phyloP scores from a whole-genome alignment of 2,888 invertebrate genomes.

The Bursaphelenchus okinawaensis region DNA sequence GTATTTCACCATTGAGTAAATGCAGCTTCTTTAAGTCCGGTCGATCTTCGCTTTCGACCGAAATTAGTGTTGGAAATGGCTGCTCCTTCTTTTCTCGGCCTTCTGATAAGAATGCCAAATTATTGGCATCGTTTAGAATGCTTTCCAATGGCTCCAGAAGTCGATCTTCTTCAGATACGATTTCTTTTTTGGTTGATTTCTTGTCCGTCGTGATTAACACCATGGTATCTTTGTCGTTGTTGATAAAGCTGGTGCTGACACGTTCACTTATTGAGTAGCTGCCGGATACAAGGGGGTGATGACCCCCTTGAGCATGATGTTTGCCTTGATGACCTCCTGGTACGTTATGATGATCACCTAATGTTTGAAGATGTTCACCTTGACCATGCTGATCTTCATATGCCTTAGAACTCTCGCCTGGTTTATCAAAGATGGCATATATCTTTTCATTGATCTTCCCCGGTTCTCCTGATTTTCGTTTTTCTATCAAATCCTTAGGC shows the following conservation, averaged over 20 bases:
- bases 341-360: too few species aligned
- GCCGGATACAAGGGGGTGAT: too few species aligned
- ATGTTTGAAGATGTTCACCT: too few species aligned
- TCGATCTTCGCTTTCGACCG: slow-evolving; percentile 52
- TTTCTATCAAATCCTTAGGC: slow-evolving; percentile 30
- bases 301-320: too few species aligned
- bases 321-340: too few species aligned
- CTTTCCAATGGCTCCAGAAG: slow-evolving; percentile 27
- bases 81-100: slow-evolving; percentile 10
- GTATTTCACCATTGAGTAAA: slow-evolving; percentile 37
- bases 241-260: background rate
- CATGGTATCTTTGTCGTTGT: background rate
- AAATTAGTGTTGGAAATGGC: slow-evolving; percentile 34
- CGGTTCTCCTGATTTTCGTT: slow-evolving; percentile 2
- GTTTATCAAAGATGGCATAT: background rate
- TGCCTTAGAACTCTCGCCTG: background rate
- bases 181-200: background rate
- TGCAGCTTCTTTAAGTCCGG: slow-evolving; percentile 43
- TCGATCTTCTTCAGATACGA: slow-evolving; percentile 9
- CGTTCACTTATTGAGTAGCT: background rate
- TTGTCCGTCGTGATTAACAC: slow-evolving; percentile 3
- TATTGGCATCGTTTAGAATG: slow-evolving; percentile 31
- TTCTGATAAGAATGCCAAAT: slow-evolving; percentile 3
- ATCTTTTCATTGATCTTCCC: background rate
- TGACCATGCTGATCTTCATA: background rate